phyloP scores from a whole-genome alignment of 2,113 vertebrate species.

The Heterocephalus glaber region DNA sequence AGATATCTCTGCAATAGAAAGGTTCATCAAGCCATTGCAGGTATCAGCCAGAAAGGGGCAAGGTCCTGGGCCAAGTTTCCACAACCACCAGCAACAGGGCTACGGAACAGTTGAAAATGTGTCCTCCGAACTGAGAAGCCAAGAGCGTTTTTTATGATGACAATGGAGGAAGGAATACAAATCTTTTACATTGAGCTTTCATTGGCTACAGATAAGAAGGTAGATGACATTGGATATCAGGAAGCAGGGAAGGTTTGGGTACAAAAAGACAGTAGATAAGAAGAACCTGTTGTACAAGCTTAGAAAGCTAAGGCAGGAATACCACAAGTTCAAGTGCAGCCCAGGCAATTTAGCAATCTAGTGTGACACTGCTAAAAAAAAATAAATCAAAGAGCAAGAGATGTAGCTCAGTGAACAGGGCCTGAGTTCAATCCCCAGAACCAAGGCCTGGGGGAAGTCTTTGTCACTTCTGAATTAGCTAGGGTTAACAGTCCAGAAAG shows the following conservation, averaged over 20 bases:
- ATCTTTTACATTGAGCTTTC: neutral
- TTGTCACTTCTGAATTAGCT: neutral
- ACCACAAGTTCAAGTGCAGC: neutral
- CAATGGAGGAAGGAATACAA: neutral
- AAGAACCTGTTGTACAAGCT: neutral
- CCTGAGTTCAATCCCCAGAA: neutral
- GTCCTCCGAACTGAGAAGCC: neutral
- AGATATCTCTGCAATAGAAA: neutral
- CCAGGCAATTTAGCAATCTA: neutral
- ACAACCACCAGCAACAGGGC: neutral
- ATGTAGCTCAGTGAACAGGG: neutral
- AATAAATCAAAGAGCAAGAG: neutral
- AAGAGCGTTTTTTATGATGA: neutral
- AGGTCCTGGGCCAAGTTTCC: neutral
- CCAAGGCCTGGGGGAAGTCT: neutral
- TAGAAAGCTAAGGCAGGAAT: neutral
- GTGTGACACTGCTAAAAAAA: neutral
- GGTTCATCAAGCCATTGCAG: neutral
- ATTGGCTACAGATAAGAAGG: neutral
- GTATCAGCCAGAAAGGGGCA: neutral
- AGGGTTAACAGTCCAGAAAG: neutral
- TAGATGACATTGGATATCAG: rapidly evolving
- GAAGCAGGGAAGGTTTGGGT: neutral
- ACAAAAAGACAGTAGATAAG: neutral
- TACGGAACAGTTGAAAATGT: neutral